These are phyloP conservation scores for Cygnus buccinator DNA, from an alignment of 2,113 vertebrate species.

Conservation along the genomic window DNA sequence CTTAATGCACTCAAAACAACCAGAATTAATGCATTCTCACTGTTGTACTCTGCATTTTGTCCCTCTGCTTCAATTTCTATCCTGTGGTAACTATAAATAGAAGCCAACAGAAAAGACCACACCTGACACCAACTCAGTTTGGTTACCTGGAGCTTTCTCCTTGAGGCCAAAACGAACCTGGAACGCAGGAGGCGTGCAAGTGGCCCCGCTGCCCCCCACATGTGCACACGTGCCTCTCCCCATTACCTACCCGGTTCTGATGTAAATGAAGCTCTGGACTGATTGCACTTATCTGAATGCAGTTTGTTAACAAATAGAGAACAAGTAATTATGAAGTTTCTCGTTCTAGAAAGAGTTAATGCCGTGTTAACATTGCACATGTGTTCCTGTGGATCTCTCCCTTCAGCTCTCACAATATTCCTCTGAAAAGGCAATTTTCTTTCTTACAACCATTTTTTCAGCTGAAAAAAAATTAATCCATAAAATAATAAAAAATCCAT, in stretches of 20 bases:
- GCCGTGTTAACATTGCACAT: neutral
- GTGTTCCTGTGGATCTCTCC: neutral
- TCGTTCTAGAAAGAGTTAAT: neutral
- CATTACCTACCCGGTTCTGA: neutral
- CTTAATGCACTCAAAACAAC: neutral
- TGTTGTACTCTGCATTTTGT: neutral
- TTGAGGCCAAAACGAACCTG: neutral
- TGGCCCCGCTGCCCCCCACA: accelerated
- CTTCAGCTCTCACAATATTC: neutral
- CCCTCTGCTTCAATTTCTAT: neutral
- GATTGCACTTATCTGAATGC: neutral
- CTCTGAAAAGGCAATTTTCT: neutral
- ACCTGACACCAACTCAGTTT: neutral
- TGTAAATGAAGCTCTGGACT: neutral
- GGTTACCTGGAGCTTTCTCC: neutral
- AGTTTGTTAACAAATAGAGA: neutral
- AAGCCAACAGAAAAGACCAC: neutral
- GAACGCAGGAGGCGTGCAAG: neutral
- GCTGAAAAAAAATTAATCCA: neutral
- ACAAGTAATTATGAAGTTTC: neutral
- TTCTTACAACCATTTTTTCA: neutral
- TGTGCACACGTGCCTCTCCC: neutral
- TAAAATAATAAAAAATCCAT: too few species aligned
- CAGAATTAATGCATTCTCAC: neutral
- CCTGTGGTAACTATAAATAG: neutral